Evolutionary conservation across 2,113 vertebrate genomes (phyloP).

Genomic region (Perognathus longimembris): DNA sequence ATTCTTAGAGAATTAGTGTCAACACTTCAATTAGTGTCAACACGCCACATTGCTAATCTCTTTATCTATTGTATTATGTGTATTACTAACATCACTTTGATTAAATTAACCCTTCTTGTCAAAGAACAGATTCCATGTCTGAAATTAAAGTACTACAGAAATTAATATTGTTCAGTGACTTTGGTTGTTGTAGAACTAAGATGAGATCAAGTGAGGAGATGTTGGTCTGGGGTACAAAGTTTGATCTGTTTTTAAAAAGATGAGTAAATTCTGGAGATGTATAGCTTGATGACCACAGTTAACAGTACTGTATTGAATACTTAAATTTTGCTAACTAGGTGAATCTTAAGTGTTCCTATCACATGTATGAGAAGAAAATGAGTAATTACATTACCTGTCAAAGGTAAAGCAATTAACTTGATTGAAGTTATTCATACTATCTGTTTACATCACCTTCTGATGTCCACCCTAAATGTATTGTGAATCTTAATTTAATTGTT

Average conservation of each 20-base stretch:
- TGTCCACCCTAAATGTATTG: neutral
- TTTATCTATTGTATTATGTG: neutral
- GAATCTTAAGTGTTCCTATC: neutral
- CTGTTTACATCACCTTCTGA: neutral
- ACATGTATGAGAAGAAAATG: neutral
- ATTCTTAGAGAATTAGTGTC: neutral
- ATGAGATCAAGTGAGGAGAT: neutral
- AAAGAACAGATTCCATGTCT: neutral
- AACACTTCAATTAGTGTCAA: neutral
- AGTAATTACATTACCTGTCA: neutral
- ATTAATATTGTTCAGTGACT: neutral
- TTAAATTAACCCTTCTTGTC: constrained; percentile 35
- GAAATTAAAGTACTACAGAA: neutral
- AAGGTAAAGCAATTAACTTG: neutral
- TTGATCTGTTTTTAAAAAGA: neutral
- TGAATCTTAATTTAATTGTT: neutral
- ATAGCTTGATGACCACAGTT: neutral
- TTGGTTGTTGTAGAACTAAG: neutral
- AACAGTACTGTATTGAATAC: neutral
- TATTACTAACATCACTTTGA: neutral
- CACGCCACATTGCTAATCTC: neutral
- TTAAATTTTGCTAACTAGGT: neutral
- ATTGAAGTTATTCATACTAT: neutral
- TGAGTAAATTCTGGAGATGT: neutral
- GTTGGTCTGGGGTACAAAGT: neutral